phyloP scores from a whole-genome alignment of 2,888 invertebrate genomes.

The Chrysolina americana region DNA sequence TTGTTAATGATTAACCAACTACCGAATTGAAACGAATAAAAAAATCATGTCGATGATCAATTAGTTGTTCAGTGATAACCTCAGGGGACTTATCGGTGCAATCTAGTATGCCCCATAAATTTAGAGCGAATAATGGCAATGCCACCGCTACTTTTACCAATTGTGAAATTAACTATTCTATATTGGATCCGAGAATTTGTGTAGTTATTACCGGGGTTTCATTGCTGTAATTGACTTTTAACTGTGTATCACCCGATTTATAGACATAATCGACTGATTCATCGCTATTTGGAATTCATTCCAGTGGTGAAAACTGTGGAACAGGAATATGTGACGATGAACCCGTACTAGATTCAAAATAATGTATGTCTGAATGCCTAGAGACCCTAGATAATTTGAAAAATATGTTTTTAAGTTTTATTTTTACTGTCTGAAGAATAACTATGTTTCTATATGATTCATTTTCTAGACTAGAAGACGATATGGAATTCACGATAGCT shows the following conservation, averaged over 20 bases:
- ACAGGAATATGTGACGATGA: not conserved
- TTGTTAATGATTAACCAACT: no score
- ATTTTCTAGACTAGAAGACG: no score
- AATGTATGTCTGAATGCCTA: no score
- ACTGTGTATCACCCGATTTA: conserved; percentile 35
- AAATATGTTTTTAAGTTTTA: no score
- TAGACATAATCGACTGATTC: conserved; percentile 30
- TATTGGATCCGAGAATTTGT: conserved; percentile 37
- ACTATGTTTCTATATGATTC: no score
- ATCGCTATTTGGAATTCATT: conserved; percentile 20
- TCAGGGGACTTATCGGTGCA: conserved; percentile 13
- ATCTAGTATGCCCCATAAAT: conserved; percentile 28
- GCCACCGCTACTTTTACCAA: conserved; percentile 26
- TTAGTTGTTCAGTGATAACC: conserved; percentile 14
- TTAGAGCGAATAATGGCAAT: conserved; percentile 28
- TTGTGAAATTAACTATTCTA: conserved; percentile 41
- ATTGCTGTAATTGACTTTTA: conserved; percentile 42
- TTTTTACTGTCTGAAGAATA: no score
- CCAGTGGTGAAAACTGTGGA: not conserved
- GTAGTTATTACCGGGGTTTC: conserved; percentile 40
- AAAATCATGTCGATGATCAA: no score
- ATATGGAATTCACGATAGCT: no score
- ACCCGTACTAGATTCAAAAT: no score
- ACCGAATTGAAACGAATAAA: no score
- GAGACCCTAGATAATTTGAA: no score